These are phyloP conservation scores for Mesaphorura yosii DNA, from an alignment of 1,140 invertebrate genomes.

Conservation along the genomic window DNA sequence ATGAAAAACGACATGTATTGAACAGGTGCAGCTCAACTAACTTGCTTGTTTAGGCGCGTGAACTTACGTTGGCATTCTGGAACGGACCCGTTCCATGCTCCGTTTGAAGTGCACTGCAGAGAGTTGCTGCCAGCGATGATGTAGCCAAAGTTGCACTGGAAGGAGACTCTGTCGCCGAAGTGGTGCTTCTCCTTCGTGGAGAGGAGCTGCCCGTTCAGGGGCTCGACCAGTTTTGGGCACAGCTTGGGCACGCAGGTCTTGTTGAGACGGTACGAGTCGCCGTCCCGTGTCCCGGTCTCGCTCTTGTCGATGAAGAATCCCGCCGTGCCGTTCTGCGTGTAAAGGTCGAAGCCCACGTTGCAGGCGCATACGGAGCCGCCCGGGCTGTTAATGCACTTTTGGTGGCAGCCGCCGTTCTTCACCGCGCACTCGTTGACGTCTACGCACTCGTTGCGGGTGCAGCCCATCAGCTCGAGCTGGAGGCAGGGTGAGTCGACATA, in stretches of 20 bases:
- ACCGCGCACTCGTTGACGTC: slow-evolving; percentile 84
- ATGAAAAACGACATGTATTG: background rate
- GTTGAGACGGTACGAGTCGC: slow-evolving; percentile 79
- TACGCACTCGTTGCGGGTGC: slow-evolving; percentile 61
- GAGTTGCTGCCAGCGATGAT: slow-evolving; percentile 73
- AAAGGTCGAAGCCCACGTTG: slow-evolving; percentile 85
- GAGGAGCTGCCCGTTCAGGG: slow-evolving; percentile 79
- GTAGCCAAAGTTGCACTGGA: slow-evolving; percentile 92
- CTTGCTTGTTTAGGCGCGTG: background rate
- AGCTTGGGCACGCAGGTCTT: slow-evolving; percentile 89
- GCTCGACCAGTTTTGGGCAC: slow-evolving; percentile 66
- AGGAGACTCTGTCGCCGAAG: slow-evolving; percentile 78
- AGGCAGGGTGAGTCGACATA: slow-evolving; percentile 78
- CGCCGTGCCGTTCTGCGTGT: slow-evolving; percentile 76
- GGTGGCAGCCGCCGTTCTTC: slow-evolving; percentile 86
- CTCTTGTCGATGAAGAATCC: slow-evolving; percentile 67
- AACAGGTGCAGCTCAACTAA: background rate
- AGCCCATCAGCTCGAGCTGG: slow-evolving; percentile 86
- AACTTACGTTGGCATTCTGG: slow-evolving; percentile 81
- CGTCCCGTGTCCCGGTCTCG: slow-evolving; percentile 75
- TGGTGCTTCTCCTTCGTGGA: slow-evolving; percentile 69
- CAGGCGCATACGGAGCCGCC: slow-evolving; percentile 80
- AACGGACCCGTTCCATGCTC: slow-evolving; percentile 83
- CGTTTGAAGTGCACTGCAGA: slow-evolving; percentile 75
- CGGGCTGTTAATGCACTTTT: slow-evolving; percentile 79